phyloP scores from a whole-genome alignment of 2,797 vertebrate genomes.

The Hybognathus amarus region DNA sequence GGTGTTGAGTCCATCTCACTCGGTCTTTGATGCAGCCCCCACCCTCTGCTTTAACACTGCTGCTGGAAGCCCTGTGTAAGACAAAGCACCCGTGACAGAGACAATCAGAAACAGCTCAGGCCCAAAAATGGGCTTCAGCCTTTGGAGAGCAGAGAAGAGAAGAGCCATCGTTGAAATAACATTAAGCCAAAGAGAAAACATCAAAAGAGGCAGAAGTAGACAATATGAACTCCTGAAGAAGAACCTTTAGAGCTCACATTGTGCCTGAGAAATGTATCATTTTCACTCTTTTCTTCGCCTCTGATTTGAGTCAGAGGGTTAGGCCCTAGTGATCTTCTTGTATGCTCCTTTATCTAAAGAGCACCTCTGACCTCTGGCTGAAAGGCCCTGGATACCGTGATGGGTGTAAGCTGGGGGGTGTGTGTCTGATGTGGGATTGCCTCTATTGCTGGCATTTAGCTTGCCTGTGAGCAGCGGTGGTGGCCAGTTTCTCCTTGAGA shows the following conservation, averaged over 20 bases:
- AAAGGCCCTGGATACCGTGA: constrained; percentile 88
- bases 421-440: constrained; percentile 92
- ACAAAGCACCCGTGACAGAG: constrained; percentile 99
- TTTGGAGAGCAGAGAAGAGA: constrained; percentile 69
- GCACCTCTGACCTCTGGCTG: constrained; percentile 93
- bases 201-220: constrained; percentile 62
- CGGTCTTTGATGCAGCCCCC: constrained; percentile 94
- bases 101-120: constrained; percentile 95
- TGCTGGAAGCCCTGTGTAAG: constrained; percentile 93
- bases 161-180: constrained; percentile 74
- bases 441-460: constrained; percentile 83
- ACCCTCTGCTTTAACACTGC: constrained; percentile 76
- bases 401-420: constrained; percentile 90
- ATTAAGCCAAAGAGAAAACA: constrained; percentile 73
- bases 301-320: constrained; percentile 81
- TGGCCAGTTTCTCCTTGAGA: constrained; percentile 88
- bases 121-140: constrained; percentile 85
- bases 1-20: constrained; percentile 94
- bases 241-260: constrained; percentile 71
- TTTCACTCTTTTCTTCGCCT: constrained; percentile 65
- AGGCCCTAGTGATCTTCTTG: constrained; percentile 93
- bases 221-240: constrained; percentile 70
- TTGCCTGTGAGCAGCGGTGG: constrained; percentile 88
- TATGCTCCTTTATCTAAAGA: constrained; percentile 94
- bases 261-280: constrained; percentile 81